Conservation (phyloP, 2,797 vertebrate species). For the Lagorchestes hirsutus region DNA sequence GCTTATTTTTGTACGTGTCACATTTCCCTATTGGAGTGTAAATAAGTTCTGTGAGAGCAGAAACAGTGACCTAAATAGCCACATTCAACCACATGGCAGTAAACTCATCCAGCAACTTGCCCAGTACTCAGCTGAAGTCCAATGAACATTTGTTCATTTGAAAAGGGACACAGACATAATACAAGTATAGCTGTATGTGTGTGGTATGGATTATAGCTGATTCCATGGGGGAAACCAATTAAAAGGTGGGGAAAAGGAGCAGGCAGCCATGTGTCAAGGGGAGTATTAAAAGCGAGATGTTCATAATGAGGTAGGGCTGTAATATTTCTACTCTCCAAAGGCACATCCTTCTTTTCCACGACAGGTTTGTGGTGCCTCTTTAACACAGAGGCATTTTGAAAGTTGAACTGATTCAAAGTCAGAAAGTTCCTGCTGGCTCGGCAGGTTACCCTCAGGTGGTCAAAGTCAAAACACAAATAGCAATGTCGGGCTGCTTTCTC, state of each 20-base stretch:
- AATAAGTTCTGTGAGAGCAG: neutral
- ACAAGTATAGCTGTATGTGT: neutral
- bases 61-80: neutral
- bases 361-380: slow-evolving; percentile 30
- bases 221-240: neutral
- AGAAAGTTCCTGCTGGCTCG: slow-evolving; percentile 55
- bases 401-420: slow-evolving; percentile 57
- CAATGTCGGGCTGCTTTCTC: neutral
- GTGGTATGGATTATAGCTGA: neutral
- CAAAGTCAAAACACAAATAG: slow-evolving; percentile 44
- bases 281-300: neutral
- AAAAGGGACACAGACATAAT: neutral
- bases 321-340: slow-evolving; percentile 8
- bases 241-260: neutral
- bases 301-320: neutral
- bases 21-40: neutral
- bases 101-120: neutral
- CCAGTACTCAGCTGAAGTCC: neutral
- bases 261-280: neutral
- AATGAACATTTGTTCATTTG: neutral
- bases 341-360: slow-evolving; percentile 46
- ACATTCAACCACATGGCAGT: neutral
- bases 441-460: neutral
- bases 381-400: slow-evolving; percentile 40
- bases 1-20: neutral